Evolutionary conservation across 2,888 invertebrate genomes (phyloP).

Genomic region (Dilophus febrilis): DNA sequence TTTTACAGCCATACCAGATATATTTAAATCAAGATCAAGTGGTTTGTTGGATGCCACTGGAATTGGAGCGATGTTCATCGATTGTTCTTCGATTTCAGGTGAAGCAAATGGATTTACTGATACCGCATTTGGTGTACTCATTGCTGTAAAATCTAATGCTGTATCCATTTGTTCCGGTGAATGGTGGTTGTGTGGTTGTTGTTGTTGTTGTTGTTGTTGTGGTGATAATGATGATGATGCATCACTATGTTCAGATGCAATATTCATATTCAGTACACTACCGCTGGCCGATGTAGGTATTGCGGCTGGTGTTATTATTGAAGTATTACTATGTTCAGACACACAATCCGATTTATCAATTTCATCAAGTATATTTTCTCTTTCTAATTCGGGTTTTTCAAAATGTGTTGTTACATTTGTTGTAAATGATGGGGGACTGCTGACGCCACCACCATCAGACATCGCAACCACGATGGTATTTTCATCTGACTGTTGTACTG

Average conservation of each 20-base stretch:
- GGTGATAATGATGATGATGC: slow-evolving; percentile 7
- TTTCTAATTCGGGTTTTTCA: not conserved
- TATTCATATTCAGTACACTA: not conserved
- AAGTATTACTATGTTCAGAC: not conserved
- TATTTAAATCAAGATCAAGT: no score
- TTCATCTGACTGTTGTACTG: no score
- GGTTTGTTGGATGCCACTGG: no score
- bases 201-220: no score
- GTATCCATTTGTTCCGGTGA: slow-evolving; percentile 19
- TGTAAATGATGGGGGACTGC: not conserved
- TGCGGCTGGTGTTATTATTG: not conserved
- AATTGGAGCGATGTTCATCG: no score
- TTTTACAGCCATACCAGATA: no score
- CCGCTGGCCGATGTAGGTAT: not conserved
- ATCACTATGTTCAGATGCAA: slow-evolving; percentile 8
- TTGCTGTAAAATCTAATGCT: slow-evolving; percentile 21
- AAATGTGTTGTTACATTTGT: not conserved
- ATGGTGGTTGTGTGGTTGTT: slow-evolving; percentile 6
- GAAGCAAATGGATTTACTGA: slow-evolving; percentile 34
- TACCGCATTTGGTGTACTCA: slow-evolving; percentile 15
- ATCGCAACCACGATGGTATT: no score
- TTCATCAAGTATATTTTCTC: slow-evolving; percentile 2
- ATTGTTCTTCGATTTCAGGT: slow-evolving; percentile 12
- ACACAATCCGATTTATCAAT: not conserved
- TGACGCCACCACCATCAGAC: no score